Conservation (phyloP, 2,888 invertebrate species). For the Lypha dubia region DNA sequence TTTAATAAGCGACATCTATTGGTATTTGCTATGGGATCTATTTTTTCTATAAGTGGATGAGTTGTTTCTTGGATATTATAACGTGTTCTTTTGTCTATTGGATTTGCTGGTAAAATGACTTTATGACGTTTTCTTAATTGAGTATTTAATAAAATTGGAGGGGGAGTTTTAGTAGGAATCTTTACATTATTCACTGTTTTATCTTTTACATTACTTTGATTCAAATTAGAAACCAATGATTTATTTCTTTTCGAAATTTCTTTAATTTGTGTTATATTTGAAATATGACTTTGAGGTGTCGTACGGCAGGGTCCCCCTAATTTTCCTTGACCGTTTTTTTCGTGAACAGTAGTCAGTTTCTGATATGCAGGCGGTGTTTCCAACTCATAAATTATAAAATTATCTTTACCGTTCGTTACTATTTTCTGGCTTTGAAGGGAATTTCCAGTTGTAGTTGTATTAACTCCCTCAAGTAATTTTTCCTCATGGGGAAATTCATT, state of each 20-base stretch:
- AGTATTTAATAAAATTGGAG: conserved; percentile 62
- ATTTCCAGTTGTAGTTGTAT: conserved; percentile 27
- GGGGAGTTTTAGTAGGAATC: not conserved
- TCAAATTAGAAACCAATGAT: not conserved
- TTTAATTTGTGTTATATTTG: not conserved
- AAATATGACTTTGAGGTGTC: not conserved
- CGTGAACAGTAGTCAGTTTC: not conserved
- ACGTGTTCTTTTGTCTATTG: conserved; percentile 49
- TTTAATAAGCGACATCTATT: conserved; percentile 5
- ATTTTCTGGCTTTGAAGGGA: conserved; percentile 5
- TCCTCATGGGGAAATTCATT: conserved; percentile 23
- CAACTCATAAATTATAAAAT: conserved; percentile 70
- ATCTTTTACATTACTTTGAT: not conserved
- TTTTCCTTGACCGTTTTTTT: not conserved
- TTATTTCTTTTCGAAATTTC: not conserved
- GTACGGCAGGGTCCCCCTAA: not conserved
- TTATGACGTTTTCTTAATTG: conserved; percentile 62
- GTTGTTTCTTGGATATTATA: conserved; percentile 48
- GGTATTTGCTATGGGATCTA: not conserved
- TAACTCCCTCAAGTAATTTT: not conserved
- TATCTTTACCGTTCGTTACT: conserved; percentile 7
- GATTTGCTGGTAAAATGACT: conserved; percentile 11
- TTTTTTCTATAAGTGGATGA: not conserved
- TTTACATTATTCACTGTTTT: not conserved
- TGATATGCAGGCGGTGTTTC: conserved; percentile 20